These are phyloP conservation scores for Chalcis sispes DNA, from an alignment of 2,888 invertebrate species.

Conservation along the genomic window DNA sequence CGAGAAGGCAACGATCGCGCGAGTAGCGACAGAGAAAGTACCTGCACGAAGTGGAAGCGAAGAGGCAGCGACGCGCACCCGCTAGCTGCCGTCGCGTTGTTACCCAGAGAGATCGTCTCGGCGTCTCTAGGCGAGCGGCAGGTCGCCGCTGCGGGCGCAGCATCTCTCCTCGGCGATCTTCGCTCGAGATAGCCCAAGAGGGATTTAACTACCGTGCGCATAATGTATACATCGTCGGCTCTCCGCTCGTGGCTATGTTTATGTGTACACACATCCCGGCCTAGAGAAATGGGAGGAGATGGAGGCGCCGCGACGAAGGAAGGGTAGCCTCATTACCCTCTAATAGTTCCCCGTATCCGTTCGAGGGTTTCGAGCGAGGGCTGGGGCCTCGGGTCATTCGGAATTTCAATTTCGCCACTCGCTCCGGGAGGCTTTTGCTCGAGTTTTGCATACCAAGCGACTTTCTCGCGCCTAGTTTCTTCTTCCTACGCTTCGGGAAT, in stretches of 20 bases:
- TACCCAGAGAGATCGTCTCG: no score
- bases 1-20: no score
- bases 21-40: no score
- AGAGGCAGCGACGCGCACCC: not conserved
- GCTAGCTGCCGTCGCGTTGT: no score
- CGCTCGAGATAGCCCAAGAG: slow-evolving; percentile 42
- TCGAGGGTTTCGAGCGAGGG: slow-evolving; percentile 44
- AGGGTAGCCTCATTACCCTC: slow-evolving; percentile 67
- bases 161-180: slow-evolving; percentile 15
- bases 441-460: slow-evolving; percentile 66
- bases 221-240: slow-evolving; percentile 5
- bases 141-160: not conserved
- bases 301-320: not conserved
- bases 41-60: no score
- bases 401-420: slow-evolving; percentile 68
- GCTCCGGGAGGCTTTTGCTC: slow-evolving; percentile 46
- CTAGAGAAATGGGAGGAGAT: slow-evolving; percentile 54
- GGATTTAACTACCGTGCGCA: slow-evolving; percentile 48
- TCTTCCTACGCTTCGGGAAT: not conserved
- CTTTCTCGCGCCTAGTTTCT: slow-evolving; percentile 16
- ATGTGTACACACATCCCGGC: slow-evolving; percentile 41
- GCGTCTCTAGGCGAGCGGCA: not conserved
- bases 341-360: slow-evolving; percentile 69
- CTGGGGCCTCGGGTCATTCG: slow-evolving; percentile 60
- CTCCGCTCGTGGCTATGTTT: not conserved